Evolutionary conservation across 2,113 vertebrate genomes (phyloP).

Genomic region (Myodes glareolus): DNA sequence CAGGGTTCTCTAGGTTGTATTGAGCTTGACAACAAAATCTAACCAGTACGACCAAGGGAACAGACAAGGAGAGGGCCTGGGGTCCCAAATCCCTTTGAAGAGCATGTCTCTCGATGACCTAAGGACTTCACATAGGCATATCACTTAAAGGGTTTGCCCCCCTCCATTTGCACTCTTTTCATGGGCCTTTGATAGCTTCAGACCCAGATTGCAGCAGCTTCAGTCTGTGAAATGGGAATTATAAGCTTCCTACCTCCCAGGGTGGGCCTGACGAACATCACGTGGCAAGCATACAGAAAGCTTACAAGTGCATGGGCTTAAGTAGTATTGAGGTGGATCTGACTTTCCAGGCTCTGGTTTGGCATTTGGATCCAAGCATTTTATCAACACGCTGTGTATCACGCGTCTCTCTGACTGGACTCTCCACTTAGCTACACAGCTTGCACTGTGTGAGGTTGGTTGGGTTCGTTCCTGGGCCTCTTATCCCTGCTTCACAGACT

Average conservation of each 20-base stretch:
- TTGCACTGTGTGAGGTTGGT: fast-evolving
- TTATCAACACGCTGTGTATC: background rate
- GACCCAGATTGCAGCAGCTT: background rate
- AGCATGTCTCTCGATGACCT: background rate
- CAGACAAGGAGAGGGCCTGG: background rate
- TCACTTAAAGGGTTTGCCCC: background rate
- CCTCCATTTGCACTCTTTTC: background rate
- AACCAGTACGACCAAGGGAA: background rate
- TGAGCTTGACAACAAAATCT: background rate
- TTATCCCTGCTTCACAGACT: background rate
- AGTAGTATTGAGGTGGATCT: background rate
- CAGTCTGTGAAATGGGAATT: background rate
- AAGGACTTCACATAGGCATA: background rate
- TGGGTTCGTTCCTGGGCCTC: background rate
- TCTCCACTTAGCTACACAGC: fast-evolving
- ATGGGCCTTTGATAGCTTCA: background rate
- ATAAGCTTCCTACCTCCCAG: background rate
- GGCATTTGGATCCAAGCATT: background rate
- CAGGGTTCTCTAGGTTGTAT: background rate
- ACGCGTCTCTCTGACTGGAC: too few relatives aligned
- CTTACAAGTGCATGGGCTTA: background rate
- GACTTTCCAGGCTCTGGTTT: background rate
- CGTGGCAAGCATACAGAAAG: background rate
- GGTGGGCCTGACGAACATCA: background rate
- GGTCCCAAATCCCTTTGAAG: background rate